phyloP scores from a whole-genome alignment of 2,113 vertebrate species.

The Pitta sordida region DNA sequence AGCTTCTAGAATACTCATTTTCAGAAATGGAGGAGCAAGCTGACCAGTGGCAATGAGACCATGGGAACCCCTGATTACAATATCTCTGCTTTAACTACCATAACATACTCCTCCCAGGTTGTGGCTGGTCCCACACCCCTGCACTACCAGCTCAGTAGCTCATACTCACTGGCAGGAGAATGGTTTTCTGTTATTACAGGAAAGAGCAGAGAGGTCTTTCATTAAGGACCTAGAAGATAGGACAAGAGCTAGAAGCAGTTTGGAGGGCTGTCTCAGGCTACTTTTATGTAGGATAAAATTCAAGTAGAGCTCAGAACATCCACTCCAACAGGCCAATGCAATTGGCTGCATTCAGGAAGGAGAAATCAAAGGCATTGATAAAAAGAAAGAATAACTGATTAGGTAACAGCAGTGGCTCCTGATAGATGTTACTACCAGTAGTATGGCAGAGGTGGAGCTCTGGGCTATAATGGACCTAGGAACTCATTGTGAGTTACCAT shows the following conservation, averaged over 20 bases:
- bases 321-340: not conserved
- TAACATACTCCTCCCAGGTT: not conserved
- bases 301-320: not conserved
- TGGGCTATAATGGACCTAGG: not conserved
- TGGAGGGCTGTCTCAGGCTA: not conserved
- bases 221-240: not conserved
- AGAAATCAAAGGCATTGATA: not conserved
- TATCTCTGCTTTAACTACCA: not conserved
- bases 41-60: not conserved
- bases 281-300: not conserved
- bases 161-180: not conserved
- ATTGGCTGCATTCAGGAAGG: not conserved
- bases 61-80: not conserved
- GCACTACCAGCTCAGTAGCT: not conserved
- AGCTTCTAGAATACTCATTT: not conserved
- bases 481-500: not conserved
- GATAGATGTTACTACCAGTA: accelerated
- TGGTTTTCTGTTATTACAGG: not conserved
- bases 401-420: not conserved
- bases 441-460: not conserved
- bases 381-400: not conserved
- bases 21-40: not conserved
- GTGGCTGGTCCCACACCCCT: not conserved
- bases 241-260: not conserved
- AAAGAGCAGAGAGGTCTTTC: not conserved